Conservation (phyloP, 2,113 vertebrate species). For the Fukomys damarensis region DNA sequence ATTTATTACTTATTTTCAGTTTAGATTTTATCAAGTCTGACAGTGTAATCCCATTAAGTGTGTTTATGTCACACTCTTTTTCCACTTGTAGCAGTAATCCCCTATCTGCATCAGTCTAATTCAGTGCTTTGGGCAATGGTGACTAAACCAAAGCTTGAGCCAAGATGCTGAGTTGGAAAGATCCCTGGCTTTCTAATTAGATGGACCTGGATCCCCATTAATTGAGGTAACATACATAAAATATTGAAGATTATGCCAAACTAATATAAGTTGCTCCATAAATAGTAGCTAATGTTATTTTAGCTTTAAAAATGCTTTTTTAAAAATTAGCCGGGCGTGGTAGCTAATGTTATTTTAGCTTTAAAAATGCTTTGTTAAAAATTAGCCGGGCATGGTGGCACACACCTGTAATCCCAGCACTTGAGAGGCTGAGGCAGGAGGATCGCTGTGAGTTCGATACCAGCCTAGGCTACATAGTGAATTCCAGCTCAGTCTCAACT, state of each 20-base stretch:
- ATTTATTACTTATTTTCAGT: conserved; percentile 15
- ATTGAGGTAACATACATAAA: conserved; percentile 9
- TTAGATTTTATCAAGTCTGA: not conserved
- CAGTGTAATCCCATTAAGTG: conserved; percentile 4
- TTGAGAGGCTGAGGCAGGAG: no score
- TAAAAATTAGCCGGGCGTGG: no score
- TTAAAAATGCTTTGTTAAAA: conserved; percentile 46
- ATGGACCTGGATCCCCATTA: not conserved
- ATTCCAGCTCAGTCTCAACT: no score
- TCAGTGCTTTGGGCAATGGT: not conserved
- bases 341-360: not conserved
- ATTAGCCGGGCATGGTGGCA: no score
- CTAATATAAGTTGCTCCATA: not conserved
- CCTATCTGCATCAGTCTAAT: not conserved
- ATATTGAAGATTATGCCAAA: not conserved
- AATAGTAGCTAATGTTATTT: not conserved
- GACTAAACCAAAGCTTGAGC: conserved; percentile 29
- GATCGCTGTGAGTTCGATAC: no score
- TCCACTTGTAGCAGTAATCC: conserved; percentile 5
- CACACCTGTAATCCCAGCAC: no score
- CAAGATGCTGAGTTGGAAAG: conserved; percentile 43
- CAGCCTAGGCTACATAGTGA: no score
- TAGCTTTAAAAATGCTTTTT: conserved; percentile 9
- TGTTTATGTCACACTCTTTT: not conserved
- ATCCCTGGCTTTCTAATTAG: conserved; percentile 33